Base-by-base conservation (phyloP, 2,888 invertebrate species). In the Formica aserva region DNA sequence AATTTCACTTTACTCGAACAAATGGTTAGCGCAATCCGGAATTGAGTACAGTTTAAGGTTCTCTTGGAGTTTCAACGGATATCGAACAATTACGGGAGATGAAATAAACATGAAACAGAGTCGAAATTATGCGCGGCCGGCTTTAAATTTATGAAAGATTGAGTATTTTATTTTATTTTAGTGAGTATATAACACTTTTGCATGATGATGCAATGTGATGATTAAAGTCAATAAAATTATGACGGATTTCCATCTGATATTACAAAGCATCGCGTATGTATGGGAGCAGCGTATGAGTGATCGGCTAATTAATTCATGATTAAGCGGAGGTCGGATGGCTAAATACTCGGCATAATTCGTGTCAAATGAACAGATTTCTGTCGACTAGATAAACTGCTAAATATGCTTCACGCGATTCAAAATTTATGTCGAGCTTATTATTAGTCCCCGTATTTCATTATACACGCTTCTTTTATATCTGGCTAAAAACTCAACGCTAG, bases 281-380 rank as follows among this genome's bases (percentile, higher is more conserved):
- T 41, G 57, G 32, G 57, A 18, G 38, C 41, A n/a, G 41, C 65
- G 38, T 26, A 45, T 55, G 69, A 82, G 57, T 82, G 66, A 82
- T 85, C 76, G 65, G 55, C 55, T 66, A 82, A 82, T 82, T 85
- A 69, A 82, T 82, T 65, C 45, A 48, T 71, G 69, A 82, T 82
- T 85, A 77, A 65, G 55, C 65, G 52, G 78, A 71, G 72, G n/a
- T 80, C 41, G 60, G 45, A 57, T 13, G 35, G 65, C 66, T 60
- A 67, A 82, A 52, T 82, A 67, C 35, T 41, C 57, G 8, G 82
- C 66, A 67, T 82, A 80, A 80, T 72, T 5, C n/a, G 11, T 48
- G 57, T 72, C 32, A 22, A 45, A 71, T 72, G 60, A 80, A 80
- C 48, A 60, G 45, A 82, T 63, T 77, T 38, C n/a, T 41, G 38